Conservation (phyloP, 2,888 invertebrate genomes). For the Melanostoma scalare region DNA sequence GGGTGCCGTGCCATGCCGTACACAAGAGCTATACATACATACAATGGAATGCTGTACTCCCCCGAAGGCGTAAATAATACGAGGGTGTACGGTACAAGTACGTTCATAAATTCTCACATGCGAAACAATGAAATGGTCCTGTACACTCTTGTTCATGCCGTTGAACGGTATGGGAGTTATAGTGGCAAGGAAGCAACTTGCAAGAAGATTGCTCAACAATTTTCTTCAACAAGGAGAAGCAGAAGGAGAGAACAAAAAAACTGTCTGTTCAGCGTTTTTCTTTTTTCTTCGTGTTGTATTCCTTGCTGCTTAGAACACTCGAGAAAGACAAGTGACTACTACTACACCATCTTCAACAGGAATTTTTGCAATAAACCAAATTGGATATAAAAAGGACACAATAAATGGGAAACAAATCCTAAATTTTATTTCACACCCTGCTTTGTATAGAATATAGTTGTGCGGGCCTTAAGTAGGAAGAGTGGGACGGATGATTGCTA, state of each 20-base stretch:
- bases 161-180: neutral
- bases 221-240: conserved; percentile 29
- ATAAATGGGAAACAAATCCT: conserved; percentile 72
- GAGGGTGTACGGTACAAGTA: conserved; percentile 48
- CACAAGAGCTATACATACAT: conserved; percentile 4
- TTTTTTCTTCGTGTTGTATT: conserved; percentile 7
- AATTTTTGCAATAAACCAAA: conserved; percentile 70
- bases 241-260: conserved; percentile 11
- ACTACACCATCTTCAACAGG: conserved; percentile 47
- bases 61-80: conserved; percentile 43
- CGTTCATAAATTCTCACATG: conserved; percentile 69
- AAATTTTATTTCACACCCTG: conserved; percentile 70
- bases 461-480: neutral
- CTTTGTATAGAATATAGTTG: conserved; percentile 39
- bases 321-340: conserved; percentile 53
- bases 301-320: conserved; percentile 38
- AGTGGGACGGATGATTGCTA: neutral
- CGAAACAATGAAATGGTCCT: conserved; percentile 71
- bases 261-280: conserved; percentile 58
- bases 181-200: conserved; percentile 40
- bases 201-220: conserved; percentile 52
- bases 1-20: conserved; percentile 40
- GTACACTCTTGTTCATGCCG: conserved; percentile 52
- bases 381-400: conserved; percentile 70
- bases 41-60: conserved; percentile 39